phyloP scores from a whole-genome alignment of 2,797 vertebrate genomes.

The Artibeus jamaicensis region DNA sequence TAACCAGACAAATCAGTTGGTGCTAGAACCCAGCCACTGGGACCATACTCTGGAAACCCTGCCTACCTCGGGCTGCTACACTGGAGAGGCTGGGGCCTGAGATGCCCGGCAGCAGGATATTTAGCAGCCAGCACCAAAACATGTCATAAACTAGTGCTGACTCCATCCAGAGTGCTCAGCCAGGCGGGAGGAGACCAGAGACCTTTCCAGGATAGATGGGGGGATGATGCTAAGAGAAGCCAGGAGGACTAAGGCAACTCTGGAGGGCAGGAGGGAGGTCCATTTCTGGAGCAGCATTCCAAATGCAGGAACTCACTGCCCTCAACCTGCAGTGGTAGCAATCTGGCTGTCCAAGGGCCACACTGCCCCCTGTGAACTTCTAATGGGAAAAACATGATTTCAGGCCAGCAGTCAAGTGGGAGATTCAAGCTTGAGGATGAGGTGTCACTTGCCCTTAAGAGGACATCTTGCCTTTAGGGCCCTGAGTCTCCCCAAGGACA shows the following conservation, averaged over 20 bases:
- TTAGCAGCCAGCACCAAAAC: not conserved
- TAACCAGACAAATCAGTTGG: not conserved
- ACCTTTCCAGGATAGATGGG: not conserved
- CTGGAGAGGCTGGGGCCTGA: not conserved
- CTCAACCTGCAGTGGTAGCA: not conserved
- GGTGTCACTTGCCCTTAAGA: not conserved
- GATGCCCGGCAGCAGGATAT: not conserved
- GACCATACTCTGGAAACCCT: not conserved
- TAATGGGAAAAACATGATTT: not conserved
- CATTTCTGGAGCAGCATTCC: not conserved
- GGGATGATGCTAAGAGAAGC: not conserved
- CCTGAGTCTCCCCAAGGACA: not conserved
- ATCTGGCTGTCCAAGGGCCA: not conserved
- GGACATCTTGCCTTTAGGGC: not conserved
- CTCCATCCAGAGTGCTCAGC: not conserved
- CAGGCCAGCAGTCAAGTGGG: too few relatives aligned
- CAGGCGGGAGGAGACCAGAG: not conserved
- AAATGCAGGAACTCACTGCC: not conserved
- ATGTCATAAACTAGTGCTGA: rapidly evolving
- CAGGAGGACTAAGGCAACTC: not conserved
- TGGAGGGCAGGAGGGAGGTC: not conserved
- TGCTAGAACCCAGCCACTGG: not conserved
- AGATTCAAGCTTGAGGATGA: not conserved
- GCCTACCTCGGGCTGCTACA: not conserved
- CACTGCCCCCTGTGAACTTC: not conserved